Evolutionary conservation across 2,888 invertebrate species (phyloP).

Genomic region (Ophion ventricosus): DNA sequence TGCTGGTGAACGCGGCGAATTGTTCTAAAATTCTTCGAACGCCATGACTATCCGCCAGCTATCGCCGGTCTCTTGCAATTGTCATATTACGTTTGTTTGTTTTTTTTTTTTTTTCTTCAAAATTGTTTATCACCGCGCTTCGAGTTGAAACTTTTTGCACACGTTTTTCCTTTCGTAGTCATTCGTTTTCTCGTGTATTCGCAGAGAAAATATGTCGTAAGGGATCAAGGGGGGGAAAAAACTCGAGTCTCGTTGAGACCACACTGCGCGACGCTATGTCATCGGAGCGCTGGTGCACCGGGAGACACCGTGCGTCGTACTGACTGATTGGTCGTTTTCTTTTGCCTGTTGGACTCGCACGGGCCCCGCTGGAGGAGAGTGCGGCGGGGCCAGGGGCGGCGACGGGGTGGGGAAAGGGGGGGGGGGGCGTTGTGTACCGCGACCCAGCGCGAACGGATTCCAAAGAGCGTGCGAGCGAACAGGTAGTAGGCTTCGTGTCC

Average conservation of each 20-base stretch:
- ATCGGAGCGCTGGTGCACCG: slow-evolving; percentile 63
- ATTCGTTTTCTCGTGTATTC: neutral
- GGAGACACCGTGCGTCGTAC: slow-evolving; percentile 75
- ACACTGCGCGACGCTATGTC: slow-evolving; percentile 54
- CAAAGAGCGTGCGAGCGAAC: slow-evolving; percentile 73
- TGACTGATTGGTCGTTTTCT: slow-evolving; percentile 59
- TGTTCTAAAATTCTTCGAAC: neutral
- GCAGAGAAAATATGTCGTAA: neutral
- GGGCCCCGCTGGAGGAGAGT: neutral
- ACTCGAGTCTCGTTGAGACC: slow-evolving; percentile 27
- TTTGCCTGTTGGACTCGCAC: slow-evolving; percentile 9
- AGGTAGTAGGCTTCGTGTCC: slow-evolving; percentile 77
- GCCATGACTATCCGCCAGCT: neutral
- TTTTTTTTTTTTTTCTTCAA: neutral
- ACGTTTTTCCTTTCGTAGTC: neutral
- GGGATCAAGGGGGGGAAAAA: neutral
- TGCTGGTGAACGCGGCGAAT: neutral
- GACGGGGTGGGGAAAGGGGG: neutral
- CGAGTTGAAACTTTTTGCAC: neutral
- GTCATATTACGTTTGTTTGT: neutral
- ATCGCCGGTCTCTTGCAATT: neutral
- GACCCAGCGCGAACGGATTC: slow-evolving; percentile 54
- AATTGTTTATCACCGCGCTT: too few species aligned
- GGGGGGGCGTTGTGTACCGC: slow-evolving; percentile 8
- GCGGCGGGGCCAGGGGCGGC: slow-evolving; percentile 31